Conservation (phyloP, 2,113 vertebrate species). For the Xenus cinereus region DNA sequence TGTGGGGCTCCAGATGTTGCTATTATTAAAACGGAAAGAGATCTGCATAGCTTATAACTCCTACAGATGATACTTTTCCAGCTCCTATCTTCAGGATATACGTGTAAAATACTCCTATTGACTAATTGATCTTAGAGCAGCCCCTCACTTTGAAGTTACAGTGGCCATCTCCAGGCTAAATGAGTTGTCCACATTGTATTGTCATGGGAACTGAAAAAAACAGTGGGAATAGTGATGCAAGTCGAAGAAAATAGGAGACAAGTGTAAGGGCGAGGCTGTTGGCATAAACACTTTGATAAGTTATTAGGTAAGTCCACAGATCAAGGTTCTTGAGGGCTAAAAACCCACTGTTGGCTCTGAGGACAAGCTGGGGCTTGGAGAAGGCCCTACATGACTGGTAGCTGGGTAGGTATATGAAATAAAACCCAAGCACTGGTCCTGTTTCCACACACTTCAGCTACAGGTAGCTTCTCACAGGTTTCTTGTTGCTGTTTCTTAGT, state of each 20-base stretch:
- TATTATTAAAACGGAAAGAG: not conserved
- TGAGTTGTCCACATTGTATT: no score
- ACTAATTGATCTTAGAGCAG: not conserved
- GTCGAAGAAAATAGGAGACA: not conserved
- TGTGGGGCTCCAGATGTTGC: not conserved
- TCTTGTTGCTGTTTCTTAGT: not conserved
- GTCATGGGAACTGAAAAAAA: not conserved
- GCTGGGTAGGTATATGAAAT: not conserved
- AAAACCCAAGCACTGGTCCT: not conserved
- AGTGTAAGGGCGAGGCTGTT: not conserved
- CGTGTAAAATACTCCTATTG: not conserved
- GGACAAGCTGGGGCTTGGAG: not conserved
- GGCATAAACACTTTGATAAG: not conserved
- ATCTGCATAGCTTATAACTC: not conserved
- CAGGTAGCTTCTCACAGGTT: not conserved
- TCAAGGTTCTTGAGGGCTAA: not conserved
- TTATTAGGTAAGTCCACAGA: not conserved
- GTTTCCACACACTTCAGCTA: not conserved
- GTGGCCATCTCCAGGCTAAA: not conserved
- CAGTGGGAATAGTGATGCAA: not conserved
- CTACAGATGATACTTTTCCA: not conserved
- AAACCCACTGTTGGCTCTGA: not conserved
- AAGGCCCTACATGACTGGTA: not conserved
- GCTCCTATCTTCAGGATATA: not conserved
- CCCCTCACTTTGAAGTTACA: not conserved